Evolutionary conservation across 2,888 invertebrate genomes (phyloP).

Genomic region (Chrysina gloriosa): DNA sequence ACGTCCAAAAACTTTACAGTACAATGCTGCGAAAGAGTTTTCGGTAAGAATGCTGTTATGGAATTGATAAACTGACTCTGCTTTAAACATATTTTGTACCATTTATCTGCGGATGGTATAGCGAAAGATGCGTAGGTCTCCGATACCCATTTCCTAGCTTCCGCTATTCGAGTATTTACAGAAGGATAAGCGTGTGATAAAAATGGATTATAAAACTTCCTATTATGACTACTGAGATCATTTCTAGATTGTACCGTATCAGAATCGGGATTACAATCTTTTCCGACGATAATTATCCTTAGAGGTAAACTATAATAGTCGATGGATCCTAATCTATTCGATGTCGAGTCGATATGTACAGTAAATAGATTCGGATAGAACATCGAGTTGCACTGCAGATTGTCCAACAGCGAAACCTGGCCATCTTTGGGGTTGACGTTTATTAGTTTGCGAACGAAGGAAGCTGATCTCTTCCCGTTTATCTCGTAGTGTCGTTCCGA

Average conservation of each 20-base stretch:
- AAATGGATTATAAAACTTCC: constrained; percentile 52
- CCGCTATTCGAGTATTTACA: constrained; percentile 75
- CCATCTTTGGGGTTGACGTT: constrained; percentile 81
- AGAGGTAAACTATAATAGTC: constrained; percentile 87
- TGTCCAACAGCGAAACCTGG: constrained; percentile 77
- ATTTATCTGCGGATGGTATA: constrained; percentile 81
- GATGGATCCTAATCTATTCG: constrained; percentile 80
- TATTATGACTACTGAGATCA: constrained; percentile 31
- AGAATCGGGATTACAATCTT: constrained; percentile 30
- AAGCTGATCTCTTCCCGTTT: constrained; percentile 83
- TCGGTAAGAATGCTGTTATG: constrained; percentile 80
- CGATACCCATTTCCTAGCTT: constrained; percentile 87
- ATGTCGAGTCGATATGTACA: constrained; percentile 87
- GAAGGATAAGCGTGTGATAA: constrained; percentile 69
- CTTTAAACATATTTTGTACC: constrained; percentile 84
- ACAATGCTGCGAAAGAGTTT: constrained; percentile 79
- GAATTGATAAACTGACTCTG: constrained; percentile 85
- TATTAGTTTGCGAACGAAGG: constrained; percentile 83
- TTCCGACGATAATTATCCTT: constrained; percentile 78
- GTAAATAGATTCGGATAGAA: constrained; percentile 88
- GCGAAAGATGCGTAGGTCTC: constrained; percentile 89
- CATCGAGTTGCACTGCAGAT: constrained; percentile 82
- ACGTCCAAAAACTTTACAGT: constrained; percentile 82
- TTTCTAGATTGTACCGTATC: constrained; percentile 15
- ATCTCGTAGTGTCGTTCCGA: constrained; percentile 83